Evolutionary conservation across 1,140 invertebrate genomes (phyloP).

Genomic region (Acromyrmex heyeri): DNA sequence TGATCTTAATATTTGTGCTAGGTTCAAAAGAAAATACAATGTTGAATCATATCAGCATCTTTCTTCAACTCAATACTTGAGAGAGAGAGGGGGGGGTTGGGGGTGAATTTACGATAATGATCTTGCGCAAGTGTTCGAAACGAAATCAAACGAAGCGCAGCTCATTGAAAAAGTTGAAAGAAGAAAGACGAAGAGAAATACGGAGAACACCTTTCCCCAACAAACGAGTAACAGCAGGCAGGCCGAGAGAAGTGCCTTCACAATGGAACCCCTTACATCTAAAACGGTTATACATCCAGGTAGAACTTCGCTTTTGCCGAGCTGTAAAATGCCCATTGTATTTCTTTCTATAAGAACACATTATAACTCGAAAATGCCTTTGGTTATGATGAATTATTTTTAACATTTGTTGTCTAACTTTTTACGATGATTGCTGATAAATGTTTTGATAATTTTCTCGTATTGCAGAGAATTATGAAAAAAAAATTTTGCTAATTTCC

Average conservation of each 20-base stretch:
- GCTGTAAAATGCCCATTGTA: constrained; percentile 57
- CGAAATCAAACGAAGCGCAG: constrained; percentile 11
- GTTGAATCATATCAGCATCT: too few relatives aligned
- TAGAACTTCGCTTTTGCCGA: constrained; percentile 56
- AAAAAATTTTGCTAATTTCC: not conserved
- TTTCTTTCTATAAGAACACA: constrained; percentile 41
- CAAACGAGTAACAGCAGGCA: constrained; percentile 65
- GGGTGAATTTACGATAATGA: constrained; percentile 31
- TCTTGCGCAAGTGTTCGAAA: constrained; percentile 31
- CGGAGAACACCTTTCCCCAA: constrained; percentile 56
- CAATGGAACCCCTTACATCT: constrained; percentile 62
- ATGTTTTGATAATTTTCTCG: not conserved
- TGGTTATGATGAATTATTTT: constrained; percentile 45
- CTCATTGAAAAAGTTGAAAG: constrained; percentile 13
- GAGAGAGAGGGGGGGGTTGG: not conserved
- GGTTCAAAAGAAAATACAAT: too few relatives aligned
- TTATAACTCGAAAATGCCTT: constrained; percentile 10
- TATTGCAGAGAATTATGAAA: not conserved
- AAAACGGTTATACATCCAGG: constrained; percentile 63
- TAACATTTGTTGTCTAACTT: not conserved
- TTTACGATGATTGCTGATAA: not conserved
- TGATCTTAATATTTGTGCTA: too few relatives aligned
- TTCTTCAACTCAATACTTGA: not conserved
- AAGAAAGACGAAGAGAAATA: constrained; percentile 17
- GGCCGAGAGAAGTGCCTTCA: constrained; percentile 58